Conservation (phyloP, 1,140 invertebrate genomes). For the Papilio helenus region DNA sequence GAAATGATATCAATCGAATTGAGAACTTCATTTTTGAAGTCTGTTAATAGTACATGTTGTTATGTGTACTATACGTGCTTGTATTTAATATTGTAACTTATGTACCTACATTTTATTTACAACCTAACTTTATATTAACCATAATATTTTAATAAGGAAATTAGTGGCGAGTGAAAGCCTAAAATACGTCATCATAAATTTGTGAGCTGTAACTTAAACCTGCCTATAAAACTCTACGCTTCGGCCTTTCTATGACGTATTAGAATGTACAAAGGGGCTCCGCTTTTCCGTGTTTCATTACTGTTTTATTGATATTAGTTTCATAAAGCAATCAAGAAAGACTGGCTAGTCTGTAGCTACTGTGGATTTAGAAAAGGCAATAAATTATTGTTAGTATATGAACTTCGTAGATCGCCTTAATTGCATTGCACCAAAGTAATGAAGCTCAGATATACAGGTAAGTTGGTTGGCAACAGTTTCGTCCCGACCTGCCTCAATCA, state of each 20-base stretch:
- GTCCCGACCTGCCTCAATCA: slow-evolving; percentile 57
- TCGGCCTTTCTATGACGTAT: slow-evolving; percentile 22
- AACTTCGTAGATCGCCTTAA: neutral
- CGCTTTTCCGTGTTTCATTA: slow-evolving; percentile 32
- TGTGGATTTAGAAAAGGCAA: neutral
- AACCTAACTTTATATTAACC: too few species aligned
- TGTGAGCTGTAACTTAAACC: slow-evolving; percentile 27
- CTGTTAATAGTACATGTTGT: neutral
- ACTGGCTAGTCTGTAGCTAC: neutral
- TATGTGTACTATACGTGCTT: too few species aligned
- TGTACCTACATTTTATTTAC: too few species aligned
- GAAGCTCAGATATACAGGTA: neutral
- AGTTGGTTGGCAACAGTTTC: slow-evolving; percentile 2
- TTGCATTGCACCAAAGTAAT: neutral
- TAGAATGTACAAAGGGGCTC: slow-evolving; percentile 18
- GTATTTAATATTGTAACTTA: too few species aligned
- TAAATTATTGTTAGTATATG: neutral
- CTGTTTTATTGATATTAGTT: slow-evolving; percentile 39
- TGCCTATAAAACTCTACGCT: slow-evolving; percentile 24
- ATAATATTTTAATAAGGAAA: neutral
- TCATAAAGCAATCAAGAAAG: neutral
- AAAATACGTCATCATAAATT: slow-evolving; percentile 30
- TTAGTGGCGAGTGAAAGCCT: slow-evolving; percentile 26
- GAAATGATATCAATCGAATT: neutral
- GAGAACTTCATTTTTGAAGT: neutral